Evolutionary conservation across 35 echinoderm and acorn worm species (phyloP).

Genomic region (Strongylocentrotus purpuratus): DNA sequence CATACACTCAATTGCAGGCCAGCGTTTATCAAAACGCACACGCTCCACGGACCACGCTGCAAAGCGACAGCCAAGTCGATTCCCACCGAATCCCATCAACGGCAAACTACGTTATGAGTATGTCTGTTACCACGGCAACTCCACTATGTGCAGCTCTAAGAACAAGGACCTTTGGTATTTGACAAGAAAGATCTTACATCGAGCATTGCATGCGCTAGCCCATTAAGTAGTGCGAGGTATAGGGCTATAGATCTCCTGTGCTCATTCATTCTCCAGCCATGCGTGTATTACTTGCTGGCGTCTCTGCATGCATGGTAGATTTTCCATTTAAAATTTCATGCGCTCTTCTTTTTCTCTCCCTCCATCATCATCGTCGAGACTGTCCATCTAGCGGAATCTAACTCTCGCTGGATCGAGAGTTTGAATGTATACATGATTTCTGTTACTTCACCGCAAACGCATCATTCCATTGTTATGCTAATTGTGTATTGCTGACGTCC

Average conservation of each 20-base stretch:
- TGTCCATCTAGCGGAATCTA: not conserved
- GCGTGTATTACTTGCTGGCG: not conserved
- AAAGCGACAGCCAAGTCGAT: not conserved
- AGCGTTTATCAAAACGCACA: not conserved
- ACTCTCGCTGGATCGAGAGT: not conserved
- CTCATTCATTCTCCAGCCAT: not conserved
- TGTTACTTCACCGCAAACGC: not conserved
- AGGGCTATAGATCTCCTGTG: conserved; percentile 25
- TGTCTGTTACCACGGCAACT: conserved; percentile 57
- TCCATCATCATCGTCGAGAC: not conserved
- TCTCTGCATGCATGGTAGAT: not conserved
- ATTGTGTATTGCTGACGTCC: not conserved
- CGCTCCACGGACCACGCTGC: not conserved
- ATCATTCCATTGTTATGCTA: not conserved
- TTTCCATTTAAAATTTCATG: not conserved
- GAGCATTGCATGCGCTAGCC: not conserved
- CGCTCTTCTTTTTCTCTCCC: not conserved
- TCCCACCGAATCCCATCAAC: conserved; percentile 19
- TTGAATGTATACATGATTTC: not conserved
- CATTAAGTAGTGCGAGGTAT: conserved; percentile 25
- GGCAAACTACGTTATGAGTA: conserved; percentile 44
- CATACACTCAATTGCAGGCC: not conserved
- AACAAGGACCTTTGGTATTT: conserved; percentile 54
- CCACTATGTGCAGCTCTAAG: conserved; percentile 23
- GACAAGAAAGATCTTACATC: not conserved